Evolutionary conservation across 2,113 vertebrate genomes (phyloP), one percentile per base, ranked within the genome.

Genomic region (Montifringilla adamsi): DNA sequence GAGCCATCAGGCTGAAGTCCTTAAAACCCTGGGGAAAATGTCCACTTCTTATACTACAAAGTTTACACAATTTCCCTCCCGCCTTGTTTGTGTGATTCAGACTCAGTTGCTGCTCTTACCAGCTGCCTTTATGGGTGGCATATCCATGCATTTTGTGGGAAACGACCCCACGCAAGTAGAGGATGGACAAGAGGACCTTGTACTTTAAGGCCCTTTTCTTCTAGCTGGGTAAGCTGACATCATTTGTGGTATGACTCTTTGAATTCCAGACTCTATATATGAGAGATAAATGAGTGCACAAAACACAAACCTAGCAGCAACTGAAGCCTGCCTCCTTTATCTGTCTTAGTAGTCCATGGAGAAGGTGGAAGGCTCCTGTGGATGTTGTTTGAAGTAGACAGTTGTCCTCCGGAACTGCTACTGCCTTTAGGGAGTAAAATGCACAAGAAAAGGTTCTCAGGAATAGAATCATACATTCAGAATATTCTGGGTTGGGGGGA

Each of bases 51-150:
- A 64, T 78, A 78, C 41, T 50, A 50, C 37, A 88, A 64, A 80
- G 90, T 94, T 96, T 95, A 94, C 21, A 87, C 47, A 64, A n/a
- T 22, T 78, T 82, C 49, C 56, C 27, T 87, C 41, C 69, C 20
- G 3, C 37, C 31, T 92, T 79, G 73, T 87, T 68, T 95, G 77
- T 72, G 58, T 97, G 73, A 92, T 94, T 96, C 91, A 96, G 60
- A 49, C 76, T 82, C 19, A 5, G 74, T 87, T 73, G 49, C 78
- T 85, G 55, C 59, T 92, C 83, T 64, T 88, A 88, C 72, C 26
- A 73, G 21, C 58, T 83, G 91, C 56, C 95, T 95, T 81, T 78
- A 91, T 94, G 95, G 93, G 95, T 94, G 93, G 89, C 84, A 84
- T 78, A 67, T 86, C 43, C 80, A 37, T 60, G 60, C 44, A 46